Evolutionary conservation across 2,888 invertebrate genomes (phyloP).

Genomic region (Capitulum mitella): DNA sequence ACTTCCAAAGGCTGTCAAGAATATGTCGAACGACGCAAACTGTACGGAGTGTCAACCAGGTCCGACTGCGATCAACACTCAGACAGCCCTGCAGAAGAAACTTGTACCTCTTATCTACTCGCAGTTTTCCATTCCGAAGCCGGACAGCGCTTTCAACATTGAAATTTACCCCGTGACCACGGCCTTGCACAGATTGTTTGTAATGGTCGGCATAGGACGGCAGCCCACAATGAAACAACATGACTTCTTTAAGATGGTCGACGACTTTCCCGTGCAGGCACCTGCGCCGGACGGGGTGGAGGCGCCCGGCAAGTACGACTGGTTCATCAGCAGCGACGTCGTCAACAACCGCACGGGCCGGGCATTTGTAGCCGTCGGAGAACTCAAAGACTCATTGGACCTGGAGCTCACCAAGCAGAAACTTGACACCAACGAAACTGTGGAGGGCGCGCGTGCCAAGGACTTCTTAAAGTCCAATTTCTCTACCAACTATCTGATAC

Average conservation of each 20-base stretch:
- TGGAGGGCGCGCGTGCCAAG: conserved; percentile 25
- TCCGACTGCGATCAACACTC: background rate
- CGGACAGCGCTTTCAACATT: conserved; percentile 18
- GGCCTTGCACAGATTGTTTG: conserved; percentile 16
- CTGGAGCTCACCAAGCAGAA: conserved; percentile 38
- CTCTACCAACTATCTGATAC: conserved; percentile 41
- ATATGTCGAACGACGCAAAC: background rate
- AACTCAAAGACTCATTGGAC: conserved; percentile 38
- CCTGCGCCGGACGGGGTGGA: background rate
- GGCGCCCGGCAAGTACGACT: conserved; percentile 31
- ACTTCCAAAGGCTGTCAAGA: conserved; percentile 4
- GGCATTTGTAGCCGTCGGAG: conserved; percentile 42
- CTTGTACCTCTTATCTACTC: conserved; percentile 26
- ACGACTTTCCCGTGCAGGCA: conserved; percentile 9
- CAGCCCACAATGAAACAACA: conserved; percentile 28
- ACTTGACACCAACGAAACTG: conserved; percentile 30
- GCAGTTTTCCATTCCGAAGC: conserved; percentile 18
- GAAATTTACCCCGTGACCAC: conserved; percentile 17
- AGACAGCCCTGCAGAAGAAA: conserved; percentile 8
- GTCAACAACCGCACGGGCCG: conserved; percentile 40
- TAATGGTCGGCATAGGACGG: conserved; percentile 29
- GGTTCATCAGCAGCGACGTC: conserved; percentile 38
- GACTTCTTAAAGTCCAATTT: conserved; percentile 39
- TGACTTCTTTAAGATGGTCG: conserved; percentile 25
- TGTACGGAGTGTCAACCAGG: background rate